Evolutionary conservation across 2,888 invertebrate genomes (phyloP), one percentile per base, ranked within the genome.

Genomic region (Carpatolechia fugitivella): DNA sequence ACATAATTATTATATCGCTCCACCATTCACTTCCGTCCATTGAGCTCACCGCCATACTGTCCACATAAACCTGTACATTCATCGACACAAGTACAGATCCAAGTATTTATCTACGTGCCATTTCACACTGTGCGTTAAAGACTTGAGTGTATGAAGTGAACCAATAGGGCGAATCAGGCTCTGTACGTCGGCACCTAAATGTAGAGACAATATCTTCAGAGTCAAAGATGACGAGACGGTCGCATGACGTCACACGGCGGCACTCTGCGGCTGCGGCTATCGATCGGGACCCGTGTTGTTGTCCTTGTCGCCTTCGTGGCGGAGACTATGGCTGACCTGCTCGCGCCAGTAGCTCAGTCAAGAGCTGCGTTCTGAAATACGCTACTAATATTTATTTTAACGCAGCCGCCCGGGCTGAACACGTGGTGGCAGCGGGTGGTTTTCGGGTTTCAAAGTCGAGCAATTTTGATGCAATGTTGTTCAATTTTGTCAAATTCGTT

Each of bases 211-310:
- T 87, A 85, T 80, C 85, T 85, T 84, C 77, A 82, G 79, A 83
- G 80, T 77, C 82, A 74, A 88, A 89, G 86, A 90, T 89, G 89
- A 89, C 88, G 88, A 88, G 89, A 88, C 88, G 76, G 77, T 70
- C 66, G 72, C 74, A 83, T 89, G 90, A 89, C 90, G 90, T 89
- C 89, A 89, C 83, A 71, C 77, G 77, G 80, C 84, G 76, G 78
- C 80, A 82, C 83, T 90, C 88, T 89, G 90, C 90, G 89, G 87
- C 90, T 90, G 90, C 89, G 90, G 88, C 87, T 90, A 90, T 90
- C 87, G 90, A 90, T 88, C 89, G 82, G 80, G 76, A 76, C 74
- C 76, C 77, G 69, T 84, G 72, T 76, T 75, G 71, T 70, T 74
- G 73, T 85, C 83, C 77, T 79, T 70, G 78, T 84, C 84, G 66